A percentile compares a stretch with the other conserved stretches of the same genome.
Conservation (phyloP, 2,797 vertebrate species). For the Cyprinodon diabolis region DNA sequence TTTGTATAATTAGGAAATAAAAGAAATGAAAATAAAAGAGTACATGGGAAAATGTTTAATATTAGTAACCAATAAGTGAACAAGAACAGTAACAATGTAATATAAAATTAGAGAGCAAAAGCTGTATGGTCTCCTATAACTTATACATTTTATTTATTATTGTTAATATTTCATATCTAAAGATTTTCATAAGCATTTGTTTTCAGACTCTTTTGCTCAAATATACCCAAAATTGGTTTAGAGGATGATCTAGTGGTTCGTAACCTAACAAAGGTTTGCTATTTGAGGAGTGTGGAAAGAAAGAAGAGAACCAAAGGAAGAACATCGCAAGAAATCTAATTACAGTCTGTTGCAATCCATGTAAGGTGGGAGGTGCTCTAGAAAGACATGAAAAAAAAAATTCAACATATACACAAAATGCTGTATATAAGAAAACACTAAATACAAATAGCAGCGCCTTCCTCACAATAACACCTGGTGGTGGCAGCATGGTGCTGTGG, state of each 20-base stretch:
- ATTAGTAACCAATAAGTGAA: background rate
- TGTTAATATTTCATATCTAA: background rate
- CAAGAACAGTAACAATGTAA: background rate
- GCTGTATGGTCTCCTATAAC: background rate
- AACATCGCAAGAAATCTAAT: too few species aligned
- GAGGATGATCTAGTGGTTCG: too few species aligned
- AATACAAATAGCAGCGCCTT: background rate
- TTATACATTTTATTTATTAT: too few species aligned
- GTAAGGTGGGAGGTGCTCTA: too few species aligned
- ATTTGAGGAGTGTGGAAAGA: too few species aligned
- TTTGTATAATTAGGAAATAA: conserved; percentile 5
- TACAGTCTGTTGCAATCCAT: too few species aligned
- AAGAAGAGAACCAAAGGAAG: too few species aligned
- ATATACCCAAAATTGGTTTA: background rate
- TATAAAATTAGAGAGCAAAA: background rate
- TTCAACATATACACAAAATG: background rate
- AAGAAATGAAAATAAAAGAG: background rate
- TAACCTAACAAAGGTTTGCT: too few species aligned
- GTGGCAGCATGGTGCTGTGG: background rate
- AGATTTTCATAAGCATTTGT: background rate
- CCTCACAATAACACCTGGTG: background rate
- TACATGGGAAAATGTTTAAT: background rate
- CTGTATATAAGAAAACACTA: background rate
- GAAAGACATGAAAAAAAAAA: background rate
- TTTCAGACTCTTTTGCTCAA: background rate